Evolutionary conservation across 2,888 invertebrate species (phyloP), one percentile per base, ranked within the genome.

Genomic region (Hecatera dysodea): DNA sequence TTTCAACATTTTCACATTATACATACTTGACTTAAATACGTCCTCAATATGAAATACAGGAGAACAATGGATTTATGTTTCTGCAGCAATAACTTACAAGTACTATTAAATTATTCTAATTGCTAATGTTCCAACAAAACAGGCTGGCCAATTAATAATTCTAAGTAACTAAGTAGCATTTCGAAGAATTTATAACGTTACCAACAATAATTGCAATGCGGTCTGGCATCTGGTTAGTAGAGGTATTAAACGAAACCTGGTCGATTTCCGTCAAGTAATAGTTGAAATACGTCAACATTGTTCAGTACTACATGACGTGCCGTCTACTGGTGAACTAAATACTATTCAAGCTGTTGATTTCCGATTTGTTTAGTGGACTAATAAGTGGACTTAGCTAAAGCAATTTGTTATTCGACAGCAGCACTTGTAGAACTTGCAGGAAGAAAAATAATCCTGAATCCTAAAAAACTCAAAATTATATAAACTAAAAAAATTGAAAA

Each of bases 141-240:
- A 69, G 62, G 59, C 52, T 66, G 63, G 44, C 61, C 71, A 79
- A 84, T 82, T 79, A 82, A 76, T 68, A 60, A 72, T 80, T 72
- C 67, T 36, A 19, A 69, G 62, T 67, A 68, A 65, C 52, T 61
- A 60, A 76, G 69, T 76, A 80, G 67, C 52, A 61, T 77, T 83
- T 73, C 67, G 33, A 64, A 73, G 64, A 72, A 76, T 72, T 65
- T 71, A 66, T 78, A 71, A 60, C 61, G 42, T 63, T 73, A 67
- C 50, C 70, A 85, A 87, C 86, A 88, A 87, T 85, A 81, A 81
- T 80, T 75, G 81, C 85, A 85, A 82, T 85, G 80, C 79, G 80
- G 86, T 86, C 68, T 74, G 86, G 82, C 81, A 89, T 87, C 88
- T 85, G 88, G 89, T 90, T 86, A 85, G 86, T 67, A 53, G 66